Evolutionary conservation across 2,113 vertebrate species (phyloP).

Genomic region (Cichladusa arquata): DNA sequence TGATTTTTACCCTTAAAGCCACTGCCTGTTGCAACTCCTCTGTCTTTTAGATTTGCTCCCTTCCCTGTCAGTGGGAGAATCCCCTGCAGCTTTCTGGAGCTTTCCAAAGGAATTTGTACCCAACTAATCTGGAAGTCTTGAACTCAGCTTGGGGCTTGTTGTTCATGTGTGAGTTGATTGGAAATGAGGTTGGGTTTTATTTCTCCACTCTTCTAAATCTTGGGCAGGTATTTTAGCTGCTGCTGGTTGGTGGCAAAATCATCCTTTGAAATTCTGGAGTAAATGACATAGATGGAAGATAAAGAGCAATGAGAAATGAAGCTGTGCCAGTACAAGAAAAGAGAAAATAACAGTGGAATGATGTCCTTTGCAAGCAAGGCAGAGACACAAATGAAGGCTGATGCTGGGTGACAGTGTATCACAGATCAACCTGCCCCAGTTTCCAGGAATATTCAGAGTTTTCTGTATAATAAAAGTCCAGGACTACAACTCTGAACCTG

Average conservation of each 20-base stretch:
- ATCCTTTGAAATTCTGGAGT: background rate
- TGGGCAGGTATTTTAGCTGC: background rate
- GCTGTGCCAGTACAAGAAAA: background rate
- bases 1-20: background rate
- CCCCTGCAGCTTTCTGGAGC: background rate
- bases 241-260: background rate
- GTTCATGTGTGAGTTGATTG: background rate
- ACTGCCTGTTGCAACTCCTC: background rate
- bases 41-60: background rate
- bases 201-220: background rate
- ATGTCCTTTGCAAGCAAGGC: background rate
- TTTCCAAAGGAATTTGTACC: background rate
- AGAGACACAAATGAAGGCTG: background rate
- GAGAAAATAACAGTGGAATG: background rate
- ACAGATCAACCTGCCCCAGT: background rate
- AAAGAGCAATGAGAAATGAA: background rate
- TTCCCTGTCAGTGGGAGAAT: background rate
- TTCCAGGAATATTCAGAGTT: background rate
- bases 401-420: background rate
- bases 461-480: background rate
- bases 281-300: background rate
- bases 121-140: background rate
- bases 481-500: background rate
- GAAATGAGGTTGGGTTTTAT: background rate
- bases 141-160: background rate